These are phyloP conservation scores for Charadrius vociferus DNA, from an alignment of 2,113 vertebrate genomes.

Conservation along the genomic window DNA sequence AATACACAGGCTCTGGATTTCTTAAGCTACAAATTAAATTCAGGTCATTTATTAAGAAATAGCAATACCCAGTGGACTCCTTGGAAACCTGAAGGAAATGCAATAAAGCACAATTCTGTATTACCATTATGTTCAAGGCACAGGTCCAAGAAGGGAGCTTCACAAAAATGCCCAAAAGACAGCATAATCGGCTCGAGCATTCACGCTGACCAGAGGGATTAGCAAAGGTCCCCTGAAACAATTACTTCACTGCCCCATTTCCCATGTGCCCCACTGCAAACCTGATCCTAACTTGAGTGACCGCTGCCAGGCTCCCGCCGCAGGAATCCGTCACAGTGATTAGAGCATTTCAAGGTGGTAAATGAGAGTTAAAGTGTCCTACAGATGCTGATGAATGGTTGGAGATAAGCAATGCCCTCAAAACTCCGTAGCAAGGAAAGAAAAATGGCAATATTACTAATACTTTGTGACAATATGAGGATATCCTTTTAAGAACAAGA, in stretches of 20 bases:
- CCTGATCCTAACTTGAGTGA: background rate
- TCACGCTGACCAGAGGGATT: background rate
- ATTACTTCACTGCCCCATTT: background rate
- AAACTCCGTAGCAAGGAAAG: background rate
- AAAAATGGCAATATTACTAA: background rate
- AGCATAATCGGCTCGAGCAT: background rate
- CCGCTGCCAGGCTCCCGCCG: background rate
- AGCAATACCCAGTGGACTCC: background rate
- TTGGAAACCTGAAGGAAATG: background rate
- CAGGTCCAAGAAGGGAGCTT: background rate
- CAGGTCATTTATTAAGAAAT: background rate
- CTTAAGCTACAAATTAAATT: background rate
- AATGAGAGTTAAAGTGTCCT: background rate
- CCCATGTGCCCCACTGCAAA: rapidly evolving
- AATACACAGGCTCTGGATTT: background rate
- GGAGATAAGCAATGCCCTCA: background rate
- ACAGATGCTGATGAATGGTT: background rate
- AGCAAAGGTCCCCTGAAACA: rapidly evolving
- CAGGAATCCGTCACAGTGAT: background rate
- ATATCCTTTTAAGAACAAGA: background rate
- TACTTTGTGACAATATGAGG: background rate
- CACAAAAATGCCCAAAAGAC: background rate
- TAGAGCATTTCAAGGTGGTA: background rate
- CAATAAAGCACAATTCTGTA: background rate
- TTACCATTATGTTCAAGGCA: background rate